phyloP scores from a whole-genome alignment of 2,797 vertebrate genomes.

The Xiphophorus birchmanni region DNA sequence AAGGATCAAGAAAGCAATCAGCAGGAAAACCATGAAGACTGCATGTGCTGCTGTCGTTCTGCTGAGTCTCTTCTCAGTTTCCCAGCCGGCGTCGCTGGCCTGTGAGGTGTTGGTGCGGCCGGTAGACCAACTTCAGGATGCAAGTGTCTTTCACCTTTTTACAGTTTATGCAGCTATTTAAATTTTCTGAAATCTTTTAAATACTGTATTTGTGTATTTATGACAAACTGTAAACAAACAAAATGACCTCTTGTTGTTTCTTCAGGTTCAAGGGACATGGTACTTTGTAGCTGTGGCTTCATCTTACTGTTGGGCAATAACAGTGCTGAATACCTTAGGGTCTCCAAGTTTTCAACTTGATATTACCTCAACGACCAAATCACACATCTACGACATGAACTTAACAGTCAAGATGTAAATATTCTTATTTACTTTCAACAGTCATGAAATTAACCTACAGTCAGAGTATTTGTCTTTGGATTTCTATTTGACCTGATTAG shows the following conservation, averaged over 20 bases:
- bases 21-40: slow-evolving; percentile 35
- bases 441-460: neutral
- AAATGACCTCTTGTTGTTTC: neutral
- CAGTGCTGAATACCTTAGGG: fast-evolving
- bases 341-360: neutral
- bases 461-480: neutral
- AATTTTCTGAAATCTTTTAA: neutral
- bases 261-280: slow-evolving; percentile 51
- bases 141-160: slow-evolving; percentile 23
- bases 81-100: slow-evolving; percentile 37
- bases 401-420: neutral
- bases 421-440: neutral
- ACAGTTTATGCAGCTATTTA: neutral
- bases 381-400: neutral
- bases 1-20: neutral
- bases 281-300: slow-evolving; percentile 4
- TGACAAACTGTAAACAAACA: neutral
- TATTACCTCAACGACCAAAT: neutral
- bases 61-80: slow-evolving; percentile 41
- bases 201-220: neutral
- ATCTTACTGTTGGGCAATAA: fast-evolving
- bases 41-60: slow-evolving; percentile 28
- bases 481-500: neutral
- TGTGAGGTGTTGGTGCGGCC: slow-evolving; percentile 45
- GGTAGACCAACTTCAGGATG: slow-evolving; percentile 16